These are phyloP conservation scores for Caenorhabditis zanzibari DNA, from an alignment of 2,888 invertebrate genomes.

Conservation along the genomic window DNA sequence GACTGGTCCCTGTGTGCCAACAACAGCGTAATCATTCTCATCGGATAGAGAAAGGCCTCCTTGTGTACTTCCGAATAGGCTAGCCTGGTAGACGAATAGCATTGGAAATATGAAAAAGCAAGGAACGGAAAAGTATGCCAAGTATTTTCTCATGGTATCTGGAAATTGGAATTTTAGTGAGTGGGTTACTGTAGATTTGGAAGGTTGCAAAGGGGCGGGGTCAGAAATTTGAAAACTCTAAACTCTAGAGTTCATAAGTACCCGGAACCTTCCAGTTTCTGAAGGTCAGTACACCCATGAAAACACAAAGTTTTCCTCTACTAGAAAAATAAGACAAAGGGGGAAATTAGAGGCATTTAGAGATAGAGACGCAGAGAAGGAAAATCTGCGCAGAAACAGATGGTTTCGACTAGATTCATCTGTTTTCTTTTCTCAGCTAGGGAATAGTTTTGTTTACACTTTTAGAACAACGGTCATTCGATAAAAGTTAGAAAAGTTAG, in stretches of 20 bases:
- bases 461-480: not conserved
- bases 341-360: not conserved
- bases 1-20: not conserved
- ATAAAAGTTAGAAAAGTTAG: too few species aligned
- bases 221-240: too few species aligned
- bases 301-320: not conserved
- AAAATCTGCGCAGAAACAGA: slow-evolving; percentile 27
- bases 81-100: slow-evolving; percentile 31
- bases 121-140: slow-evolving; percentile 18
- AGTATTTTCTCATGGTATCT: slow-evolving; percentile 29
- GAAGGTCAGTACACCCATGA: slow-evolving; percentile 4
- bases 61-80: not conserved
- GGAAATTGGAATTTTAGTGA: too few species aligned
- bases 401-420: slow-evolving; percentile 3
- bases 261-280: not conserved
- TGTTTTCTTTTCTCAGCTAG: slow-evolving; percentile 5
- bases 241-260: too few species aligned
- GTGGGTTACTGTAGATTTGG: not conserved
- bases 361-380: not conserved
- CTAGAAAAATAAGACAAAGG: not conserved
- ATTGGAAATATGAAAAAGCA: slow-evolving; percentile 26
- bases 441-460: slow-evolving; percentile 2
- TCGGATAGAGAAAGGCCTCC: not conserved
- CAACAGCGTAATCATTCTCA: not conserved
- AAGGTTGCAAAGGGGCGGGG: too few species aligned